Evolutionary conservation across 2,888 invertebrate species (phyloP), one percentile per base, ranked within the genome.

Genomic region (Tholera decimalis): DNA sequence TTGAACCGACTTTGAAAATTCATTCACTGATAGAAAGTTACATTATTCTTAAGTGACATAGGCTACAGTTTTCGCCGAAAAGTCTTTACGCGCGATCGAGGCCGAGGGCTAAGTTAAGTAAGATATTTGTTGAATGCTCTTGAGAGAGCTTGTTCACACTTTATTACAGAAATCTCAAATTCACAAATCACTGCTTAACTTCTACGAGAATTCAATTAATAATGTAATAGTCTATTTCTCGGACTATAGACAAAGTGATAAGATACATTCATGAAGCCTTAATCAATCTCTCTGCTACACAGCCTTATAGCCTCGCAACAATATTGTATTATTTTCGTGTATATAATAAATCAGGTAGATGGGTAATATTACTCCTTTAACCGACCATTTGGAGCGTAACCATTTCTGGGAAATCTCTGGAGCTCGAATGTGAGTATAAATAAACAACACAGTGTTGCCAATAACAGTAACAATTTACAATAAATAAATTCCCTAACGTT

Each of bases 401-500:
- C 24, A 49, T 65, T 47, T 18, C 13, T 28, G 9, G 11, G n/a
- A 18, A 37, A 58, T 70, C 33, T 46, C 9, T 33, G 50, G 18
- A 22, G 11, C 26, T 35, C 11, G 22, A 41, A 37, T 47, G 18
- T 63, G 24, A 13, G 28, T 2, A 35, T 8, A 26, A 63, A 47
- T 57, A 62, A 35, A 47, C 33, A 22, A 33, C 7, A 50, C 20
- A 18, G 11, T 18, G 18, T 37, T 26, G 24, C n/a, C 49, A 74
- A 44, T 50, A 66, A 28, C 9, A 37, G 20, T 15, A 33, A 26
- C n/a, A 28, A 43, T 44, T 43, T 8, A 18, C 11, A 8, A 26
- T 47, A 39, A 15, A 60, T 51, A 44, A 24, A 57, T 53, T 35
- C 33, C 43, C 51, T 41, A 53, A 53, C 56, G 49, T 49, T 41